These are phyloP conservation scores for Pseudonaja textilis DNA, from an alignment of 2,113 vertebrate species.

Conservation along the genomic window DNA sequence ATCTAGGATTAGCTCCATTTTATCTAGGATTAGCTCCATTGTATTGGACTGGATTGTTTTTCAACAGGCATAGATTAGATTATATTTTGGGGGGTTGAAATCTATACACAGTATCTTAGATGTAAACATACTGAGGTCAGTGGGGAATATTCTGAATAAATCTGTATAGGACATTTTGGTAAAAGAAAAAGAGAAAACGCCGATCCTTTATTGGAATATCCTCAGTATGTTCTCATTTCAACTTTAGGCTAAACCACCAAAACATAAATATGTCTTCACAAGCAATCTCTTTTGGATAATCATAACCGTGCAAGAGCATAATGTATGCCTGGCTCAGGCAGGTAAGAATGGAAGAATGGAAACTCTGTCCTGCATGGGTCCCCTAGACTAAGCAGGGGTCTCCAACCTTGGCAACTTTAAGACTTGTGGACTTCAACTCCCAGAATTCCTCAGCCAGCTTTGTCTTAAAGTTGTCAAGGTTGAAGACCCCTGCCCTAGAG, in stretches of 20 bases:
- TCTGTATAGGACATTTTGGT: neutral
- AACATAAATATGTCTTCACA: neutral
- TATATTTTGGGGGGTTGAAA: neutral
- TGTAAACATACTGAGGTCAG: neutral
- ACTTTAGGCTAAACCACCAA: neutral
- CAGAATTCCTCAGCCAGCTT: too few relatives aligned
- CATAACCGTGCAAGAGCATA: neutral
- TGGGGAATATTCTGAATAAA: neutral
- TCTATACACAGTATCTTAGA: neutral
- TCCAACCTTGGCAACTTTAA: too few relatives aligned
- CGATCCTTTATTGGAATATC: fast-evolving
- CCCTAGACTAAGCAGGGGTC: neutral
- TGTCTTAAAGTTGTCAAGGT: too few relatives aligned
- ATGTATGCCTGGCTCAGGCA: neutral
- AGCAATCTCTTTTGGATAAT: neutral
- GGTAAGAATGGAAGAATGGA: neutral
- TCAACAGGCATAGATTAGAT: neutral
- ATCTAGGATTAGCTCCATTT: neutral
- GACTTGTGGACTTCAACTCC: too few relatives aligned
- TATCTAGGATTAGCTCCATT: neutral
- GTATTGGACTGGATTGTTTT: neutral
- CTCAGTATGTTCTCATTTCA: neutral
- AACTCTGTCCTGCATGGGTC: neutral
- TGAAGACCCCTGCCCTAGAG: too few relatives aligned
- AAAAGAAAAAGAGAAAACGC: slow-evolving; percentile 17